Base-by-base conservation (phyloP, 35 echinoderm and acorn worm species). In the Chiridota heheva region DNA sequence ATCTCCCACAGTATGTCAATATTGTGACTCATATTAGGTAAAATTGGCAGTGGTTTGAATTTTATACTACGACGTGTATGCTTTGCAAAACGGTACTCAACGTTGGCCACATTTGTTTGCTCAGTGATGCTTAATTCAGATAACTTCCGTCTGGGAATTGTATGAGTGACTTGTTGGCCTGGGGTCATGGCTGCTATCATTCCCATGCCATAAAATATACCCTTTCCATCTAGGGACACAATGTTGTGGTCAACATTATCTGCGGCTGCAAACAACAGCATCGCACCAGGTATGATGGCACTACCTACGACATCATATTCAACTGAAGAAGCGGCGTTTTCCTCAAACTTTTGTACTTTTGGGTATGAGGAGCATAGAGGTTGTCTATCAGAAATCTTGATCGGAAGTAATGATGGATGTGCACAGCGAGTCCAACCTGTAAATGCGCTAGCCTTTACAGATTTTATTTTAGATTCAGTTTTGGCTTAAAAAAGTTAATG, bases 221-320 rank as follows among this genome's bases (percentile, higher is more conserved):
- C 83, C 76, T 92, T 73, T 5, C 89, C 89, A 60, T 86, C 76
- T 33, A 92, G 22, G 17, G 89, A 86, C 45, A 72, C 33, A 38
- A 92, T 83, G 57, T 92, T 92, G 41, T 87, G 83, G 65, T 92
- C 89, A 64, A 82, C 89, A 82, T 92, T 92, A 63, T 92, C 89
- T 17, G 48, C 84, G 28, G 72, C 89, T 15, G 67, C 83, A 4
- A 78, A 36, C 41, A 84, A 28, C 26, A 42, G 22, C 30, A 20
- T 58, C 28, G 64, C 84, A 3, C 35, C 31, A 55, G 65, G 53
- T 39, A 76, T 64, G 42, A 61, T 77, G 26, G 61, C 69, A 2
- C 61, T 57, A 43, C 70, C 53, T 18, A 78, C 27, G 31, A 86
- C 10, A 56, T 86, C 72, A 46, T 42, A 60, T 42, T 57, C 55